These are phyloP conservation scores for Masticophis lateralis DNA, from an alignment of 2,797 vertebrate genomes.

Conservation along the genomic window DNA sequence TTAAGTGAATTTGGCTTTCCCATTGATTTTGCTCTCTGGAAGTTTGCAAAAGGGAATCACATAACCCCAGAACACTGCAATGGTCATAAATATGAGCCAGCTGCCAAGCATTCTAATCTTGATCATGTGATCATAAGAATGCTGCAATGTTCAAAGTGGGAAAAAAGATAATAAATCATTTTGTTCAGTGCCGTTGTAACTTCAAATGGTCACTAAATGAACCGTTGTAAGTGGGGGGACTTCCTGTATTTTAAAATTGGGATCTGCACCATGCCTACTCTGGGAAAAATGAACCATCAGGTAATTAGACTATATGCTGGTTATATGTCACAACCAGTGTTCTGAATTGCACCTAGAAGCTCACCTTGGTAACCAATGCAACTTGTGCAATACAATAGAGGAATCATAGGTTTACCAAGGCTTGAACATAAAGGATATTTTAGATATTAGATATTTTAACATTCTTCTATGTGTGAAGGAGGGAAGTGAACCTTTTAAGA, in stretches of 20 bases:
- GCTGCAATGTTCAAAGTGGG: not conserved
- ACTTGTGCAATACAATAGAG: not conserved
- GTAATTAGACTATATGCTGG: not conserved
- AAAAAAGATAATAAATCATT: no score
- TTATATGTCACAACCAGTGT: not conserved
- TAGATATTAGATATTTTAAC: not conserved
- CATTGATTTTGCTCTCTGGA: no score
- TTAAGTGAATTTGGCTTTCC: no score
- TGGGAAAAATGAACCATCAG: not conserved
- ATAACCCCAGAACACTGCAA: no score
- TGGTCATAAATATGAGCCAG: no score
- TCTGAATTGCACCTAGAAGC: not conserved
- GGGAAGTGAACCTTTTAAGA: not conserved
- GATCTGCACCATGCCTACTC: not conserved
- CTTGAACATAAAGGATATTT: not conserved
- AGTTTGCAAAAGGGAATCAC: no score
- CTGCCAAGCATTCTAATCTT: no score
- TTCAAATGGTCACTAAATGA: no score
- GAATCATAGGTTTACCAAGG: not conserved
- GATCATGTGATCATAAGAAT: no score
- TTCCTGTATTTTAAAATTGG: not conserved
- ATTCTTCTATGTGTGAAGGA: not conserved
- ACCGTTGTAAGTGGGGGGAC: not conserved
- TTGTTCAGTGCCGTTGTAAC: no score
- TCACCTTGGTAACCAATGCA: not conserved